Percentiles rank a stretch among this genome's conserved stretches.
Conservation (phyloP, 2,888 invertebrate genomes). For the Imbricaverruca yamaguchii region DNA sequence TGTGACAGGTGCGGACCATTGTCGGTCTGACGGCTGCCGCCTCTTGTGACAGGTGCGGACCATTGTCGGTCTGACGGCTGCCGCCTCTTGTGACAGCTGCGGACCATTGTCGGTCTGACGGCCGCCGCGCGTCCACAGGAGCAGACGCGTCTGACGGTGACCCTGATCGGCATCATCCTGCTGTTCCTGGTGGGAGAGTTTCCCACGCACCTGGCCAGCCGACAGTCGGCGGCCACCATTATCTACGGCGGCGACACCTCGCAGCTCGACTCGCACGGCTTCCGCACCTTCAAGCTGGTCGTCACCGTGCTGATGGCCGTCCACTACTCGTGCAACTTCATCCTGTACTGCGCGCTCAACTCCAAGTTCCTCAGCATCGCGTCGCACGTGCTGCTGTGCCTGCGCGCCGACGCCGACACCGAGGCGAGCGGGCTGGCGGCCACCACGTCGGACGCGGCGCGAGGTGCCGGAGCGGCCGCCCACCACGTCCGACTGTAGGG, state of each 20-base stretch:
- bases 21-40: too few species aligned
- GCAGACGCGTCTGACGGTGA: conserved; percentile 27
- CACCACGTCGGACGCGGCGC: background rate
- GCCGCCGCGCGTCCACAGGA: background rate
- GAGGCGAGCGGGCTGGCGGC: background rate
- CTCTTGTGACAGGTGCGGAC: too few species aligned
- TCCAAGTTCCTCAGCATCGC: conserved; percentile 27
- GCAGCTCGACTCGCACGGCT: conserved; percentile 20
- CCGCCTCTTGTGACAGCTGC: too few species aligned
- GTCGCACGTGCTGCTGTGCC: conserved; percentile 21
- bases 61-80: too few species aligned
- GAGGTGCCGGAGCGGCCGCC: background rate
- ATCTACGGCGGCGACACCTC: conserved; percentile 23
- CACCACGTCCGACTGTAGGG: too few species aligned
- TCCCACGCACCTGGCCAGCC: conserved; percentile 29
- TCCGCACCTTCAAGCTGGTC: conserved; percentile 29
- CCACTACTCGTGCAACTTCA: conserved; percentile 31
- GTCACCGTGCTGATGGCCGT: conserved; percentile 29
- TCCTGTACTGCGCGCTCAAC: conserved; percentile 31
- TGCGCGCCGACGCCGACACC: background rate
- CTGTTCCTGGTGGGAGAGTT: conserved; percentile 27
- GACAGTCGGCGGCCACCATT: conserved; percentile 25
- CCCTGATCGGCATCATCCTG: conserved; percentile 28
- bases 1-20: too few species aligned
- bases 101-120: too few species aligned